These are phyloP conservation scores for Acronicta alni DNA, from an alignment of 2,888 invertebrate species.

Conservation along the genomic window DNA sequence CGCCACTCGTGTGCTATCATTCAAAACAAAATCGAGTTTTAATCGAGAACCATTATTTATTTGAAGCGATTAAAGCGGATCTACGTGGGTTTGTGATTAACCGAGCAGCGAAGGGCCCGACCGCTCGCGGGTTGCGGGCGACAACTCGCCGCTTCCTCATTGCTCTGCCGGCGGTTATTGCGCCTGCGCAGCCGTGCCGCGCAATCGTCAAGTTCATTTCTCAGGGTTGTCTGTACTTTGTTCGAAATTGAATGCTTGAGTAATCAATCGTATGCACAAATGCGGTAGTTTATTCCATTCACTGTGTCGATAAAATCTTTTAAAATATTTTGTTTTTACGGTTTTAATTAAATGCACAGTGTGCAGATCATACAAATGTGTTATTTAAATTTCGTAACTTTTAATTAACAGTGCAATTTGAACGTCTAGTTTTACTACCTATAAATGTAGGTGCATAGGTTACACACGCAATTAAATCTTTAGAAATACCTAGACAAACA, in stretches of 20 bases:
- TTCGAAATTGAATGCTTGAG: constrained; percentile 46
- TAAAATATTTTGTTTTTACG: background rate
- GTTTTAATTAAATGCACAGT: constrained; percentile 2
- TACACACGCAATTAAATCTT: constrained; percentile 33
- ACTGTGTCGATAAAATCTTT: constrained; percentile 22
- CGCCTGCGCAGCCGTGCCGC: constrained; percentile 51
- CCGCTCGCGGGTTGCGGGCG: constrained; percentile 70
- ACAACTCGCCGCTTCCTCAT: constrained; percentile 80
- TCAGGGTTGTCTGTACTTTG: constrained; percentile 56
- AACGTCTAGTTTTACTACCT: constrained; percentile 12
- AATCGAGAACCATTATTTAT: constrained; percentile 68
- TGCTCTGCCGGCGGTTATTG: constrained; percentile 71
- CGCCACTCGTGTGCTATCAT: constrained; percentile 53
- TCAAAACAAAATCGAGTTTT: constrained; percentile 63
- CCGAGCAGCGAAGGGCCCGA: constrained; percentile 56
- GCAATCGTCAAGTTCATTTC: constrained; percentile 63
- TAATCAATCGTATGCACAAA: constrained; percentile 46
- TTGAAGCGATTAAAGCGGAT: constrained; percentile 66
- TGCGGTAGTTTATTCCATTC: constrained; percentile 35
- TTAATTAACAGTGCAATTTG: constrained; percentile 17
- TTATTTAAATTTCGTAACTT: constrained; percentile 19
- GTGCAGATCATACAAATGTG: constrained; percentile 19
- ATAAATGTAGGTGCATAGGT: constrained; percentile 8
- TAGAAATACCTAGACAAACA: constrained; percentile 16
- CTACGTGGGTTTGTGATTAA: constrained; percentile 69